A percentile compares a stretch with the other conserved stretches of the same genome.
Evolutionary conservation across 2,888 invertebrate species (phyloP).

Genomic region (Orthosia cruda): DNA sequence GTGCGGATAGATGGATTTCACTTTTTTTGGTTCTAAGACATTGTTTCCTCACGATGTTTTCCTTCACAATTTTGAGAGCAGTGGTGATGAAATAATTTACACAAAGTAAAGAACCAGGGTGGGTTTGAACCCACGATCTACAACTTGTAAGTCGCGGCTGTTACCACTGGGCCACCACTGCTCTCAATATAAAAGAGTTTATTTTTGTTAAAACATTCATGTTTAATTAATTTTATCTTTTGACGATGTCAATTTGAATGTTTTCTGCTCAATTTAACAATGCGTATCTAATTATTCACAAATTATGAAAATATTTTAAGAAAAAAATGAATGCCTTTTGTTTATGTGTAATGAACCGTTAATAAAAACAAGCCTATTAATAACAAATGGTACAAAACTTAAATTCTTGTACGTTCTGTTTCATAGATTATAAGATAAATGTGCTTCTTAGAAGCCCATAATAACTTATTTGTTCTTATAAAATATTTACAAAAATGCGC

Average conservation of each 20-base stretch:
- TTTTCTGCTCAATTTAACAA: neutral
- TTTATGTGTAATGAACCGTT: neutral
- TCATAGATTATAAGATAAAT: neutral
- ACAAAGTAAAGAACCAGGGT: too few relatives aligned
- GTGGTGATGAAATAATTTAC: too few relatives aligned
- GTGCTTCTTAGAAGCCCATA: neutral
- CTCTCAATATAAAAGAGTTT: too few relatives aligned
- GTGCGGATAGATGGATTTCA: too few relatives aligned
- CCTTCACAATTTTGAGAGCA: too few relatives aligned
- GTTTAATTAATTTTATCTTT: too few relatives aligned
- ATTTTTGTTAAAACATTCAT: too few relatives aligned
- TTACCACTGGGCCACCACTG: too few relatives aligned
- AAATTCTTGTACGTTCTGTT: slow-evolving; percentile 9
- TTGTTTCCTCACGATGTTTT: too few relatives aligned
- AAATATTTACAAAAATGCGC: slow-evolving; percentile 8
- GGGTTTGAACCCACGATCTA: too few relatives aligned
- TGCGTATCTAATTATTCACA: neutral
- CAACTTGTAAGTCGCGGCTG: too few relatives aligned
- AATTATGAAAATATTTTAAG: neutral
- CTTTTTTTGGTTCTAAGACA: too few relatives aligned
- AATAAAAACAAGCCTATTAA: neutral
- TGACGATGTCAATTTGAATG: neutral
- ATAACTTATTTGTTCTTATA: slow-evolving; percentile 2
- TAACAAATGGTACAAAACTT: neutral
- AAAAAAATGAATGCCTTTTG: neutral